Evolutionary conservation across 2,888 invertebrate species (phyloP), one percentile per base, ranked within the genome.

Genomic region (Calephelis perditalis): DNA sequence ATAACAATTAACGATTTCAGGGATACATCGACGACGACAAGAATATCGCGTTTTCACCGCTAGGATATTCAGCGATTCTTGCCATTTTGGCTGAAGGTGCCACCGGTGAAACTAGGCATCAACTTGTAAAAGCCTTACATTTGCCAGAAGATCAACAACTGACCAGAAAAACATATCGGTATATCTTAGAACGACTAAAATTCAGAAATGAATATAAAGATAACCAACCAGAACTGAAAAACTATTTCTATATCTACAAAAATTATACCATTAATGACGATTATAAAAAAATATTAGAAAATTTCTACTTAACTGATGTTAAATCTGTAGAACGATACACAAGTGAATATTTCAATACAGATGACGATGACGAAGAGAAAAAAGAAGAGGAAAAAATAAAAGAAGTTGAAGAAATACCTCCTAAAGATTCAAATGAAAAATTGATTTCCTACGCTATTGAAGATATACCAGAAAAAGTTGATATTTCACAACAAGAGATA

Each of bases 241-340:
- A 93, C 70, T 94, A 92, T 86, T 92, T 94, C 71, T 94, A 94
- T 69, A 91, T 94, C 7, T 94, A 94, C 75, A 92, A 92, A 70
- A 94, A 94, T 70, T 92, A 92, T 71, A 92, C 92, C 0, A 92
- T 92, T 4, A 91, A 92, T 63, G 91, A 93, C 49, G 91, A 92
- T 37, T 94, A 92, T 72, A 92, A 92, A 68, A 84, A 92, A 67
- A 78, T 92, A 56, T 73, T 94, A 4, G 85, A 87, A 74, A 90
- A 92, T 57, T 91, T 91, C 70, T 94, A 94, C 67, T 78, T 91
- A 54, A 94, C 93, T 56, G 93, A 93, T 46, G 93, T 94, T 0
- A 91, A 92, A 68, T 92, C 91, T 11, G 91, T 92, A 10, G 91
- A 92, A 67, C 81, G 78, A 59, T 85, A 84, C 62, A 79, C 84